Evolutionary conservation across 2,888 invertebrate genomes (phyloP), one percentile per base, ranked within the genome.

Genomic region (Ypsolopha sequella): DNA sequence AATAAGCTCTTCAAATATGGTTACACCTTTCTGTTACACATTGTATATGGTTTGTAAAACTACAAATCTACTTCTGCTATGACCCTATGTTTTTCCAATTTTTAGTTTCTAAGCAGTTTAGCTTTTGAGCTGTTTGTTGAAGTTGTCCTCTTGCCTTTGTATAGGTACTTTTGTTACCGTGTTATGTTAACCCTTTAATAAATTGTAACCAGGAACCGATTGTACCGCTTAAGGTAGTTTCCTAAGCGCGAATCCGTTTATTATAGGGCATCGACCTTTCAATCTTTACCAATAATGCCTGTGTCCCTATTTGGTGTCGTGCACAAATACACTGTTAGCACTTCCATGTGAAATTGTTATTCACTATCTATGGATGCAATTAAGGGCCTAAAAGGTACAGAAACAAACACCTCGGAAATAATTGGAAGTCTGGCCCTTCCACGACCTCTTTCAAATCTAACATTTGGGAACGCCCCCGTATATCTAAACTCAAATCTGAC

Each of bases 321-420:
- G 43, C 43, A 47, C 47, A 47, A 47, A 47, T 24, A 35, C 49
- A 35, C 41, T 49, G 49, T 49, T 49, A 49, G 41, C 49, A 49
- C 49, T 41, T n/a, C 49, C 11, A 39, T 49, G 49, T 39, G 41
- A 49, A 39, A 14, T 49, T 49, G 49, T 41, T 41, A 39, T 13
- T 14, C 41, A 24, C 39, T 49, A 35, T 14, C 49, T 41, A 41
- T 41, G 41, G 49, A 41, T 33, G 34, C 49, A 49, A 49, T 49
- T 49, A 49, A 49, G 49, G 39, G 36, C 9, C 36, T 10, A 11
- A 49, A 49, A 24, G 49, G 49, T 39, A 14, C 49, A 9, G 9
- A 39, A 9, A 24, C 36, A 47, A 43, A 45, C 36, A 38, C 4
- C 34, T 9, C 33, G 36, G 7, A 13, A 47, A 47, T 47, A 47